Base-by-base conservation (phyloP, 1,140 invertebrate genomes). In the Drosophila pallidifrons region DNA sequence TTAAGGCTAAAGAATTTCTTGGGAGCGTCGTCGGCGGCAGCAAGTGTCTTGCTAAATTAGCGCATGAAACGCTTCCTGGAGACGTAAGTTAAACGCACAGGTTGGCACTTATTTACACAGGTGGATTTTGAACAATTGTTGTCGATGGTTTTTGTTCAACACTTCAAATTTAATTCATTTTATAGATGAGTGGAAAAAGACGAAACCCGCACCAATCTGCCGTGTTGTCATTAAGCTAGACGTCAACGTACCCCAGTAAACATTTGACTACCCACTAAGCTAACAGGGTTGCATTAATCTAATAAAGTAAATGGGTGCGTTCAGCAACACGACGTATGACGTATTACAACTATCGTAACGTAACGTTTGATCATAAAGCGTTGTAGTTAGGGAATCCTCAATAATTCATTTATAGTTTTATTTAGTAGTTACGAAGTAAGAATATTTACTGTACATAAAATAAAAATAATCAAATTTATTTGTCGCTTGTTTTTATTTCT, bases 221-320 rank as follows among this genome's bases (percentile, higher is more conserved):
- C 30, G 82, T 87, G 82, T 87, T 87, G 82, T 87, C 82, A 87
- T 80, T 66, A 82, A 87, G 79, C 82, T 82, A 75, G 13, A 66
- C 32, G 60, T 76, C 61, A 72, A 41, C 43, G 65, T 74, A 77
- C 52, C 79, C 82, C 77, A 68, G 75, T 79, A 86, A 81, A 86
- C 82, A 86, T 81, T 49, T 65, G 11, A 11, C 2, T 1, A 28
- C 35, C 11, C 6, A 16, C 25, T 5, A 49, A 0, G 55, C 28
- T 11, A 10, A 15, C 57, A 58, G 59, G 60, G 59, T 75, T 82
- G 75, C 65, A 74, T 32, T 7, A 52, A 43, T 38, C n/a, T 52
- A 67, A 68, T 52, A 67, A 68, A 11, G 13, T 25, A 32, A 47
- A 63, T 64, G 72, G 41, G 5, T n/a, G 41, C 41, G 41, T 43